phyloP scores from a whole-genome alignment of 1,140 invertebrate genomes.

The Orussus abietinus region DNA sequence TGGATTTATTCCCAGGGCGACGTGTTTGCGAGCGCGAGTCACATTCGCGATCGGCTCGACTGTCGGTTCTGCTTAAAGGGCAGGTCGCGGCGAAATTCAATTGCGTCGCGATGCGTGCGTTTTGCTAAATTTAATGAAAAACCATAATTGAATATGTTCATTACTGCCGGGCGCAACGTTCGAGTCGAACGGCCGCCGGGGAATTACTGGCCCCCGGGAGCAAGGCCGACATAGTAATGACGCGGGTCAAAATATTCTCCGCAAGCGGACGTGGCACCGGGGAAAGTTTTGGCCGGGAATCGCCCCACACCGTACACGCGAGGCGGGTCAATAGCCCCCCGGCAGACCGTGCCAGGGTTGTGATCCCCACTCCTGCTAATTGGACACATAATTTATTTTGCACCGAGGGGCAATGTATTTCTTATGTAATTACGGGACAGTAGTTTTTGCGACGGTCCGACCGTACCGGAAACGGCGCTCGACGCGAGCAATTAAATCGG shows the following conservation, averaged over 20 bases:
- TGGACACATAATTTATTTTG: slow-evolving; percentile 34
- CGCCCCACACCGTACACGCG: slow-evolving; percentile 1
- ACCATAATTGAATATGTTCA: slow-evolving; percentile 33
- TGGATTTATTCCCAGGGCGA: too few species aligned
- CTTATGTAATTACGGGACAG: slow-evolving; percentile 31
- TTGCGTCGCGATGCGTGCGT: slow-evolving; percentile 5
- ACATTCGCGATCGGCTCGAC: too few species aligned
- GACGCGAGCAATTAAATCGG: slow-evolving; percentile 20
- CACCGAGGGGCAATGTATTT: slow-evolving; percentile 20
- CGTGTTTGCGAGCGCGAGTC: too few species aligned
- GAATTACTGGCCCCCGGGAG: too few species aligned
- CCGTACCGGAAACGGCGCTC: background rate
- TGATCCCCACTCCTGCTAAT: too few species aligned
- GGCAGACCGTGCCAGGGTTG: background rate
- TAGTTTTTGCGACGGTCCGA: slow-evolving; percentile 5
- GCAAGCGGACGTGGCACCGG: slow-evolving; percentile 21
- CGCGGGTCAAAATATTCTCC: slow-evolving; percentile 46
- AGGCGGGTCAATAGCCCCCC: slow-evolving; percentile 4
- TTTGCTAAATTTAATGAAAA: slow-evolving; percentile 22
- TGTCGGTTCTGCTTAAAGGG: too few species aligned
- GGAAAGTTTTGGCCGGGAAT: background rate
- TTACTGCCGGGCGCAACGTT: slow-evolving; percentile 18
- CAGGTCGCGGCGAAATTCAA: background rate
- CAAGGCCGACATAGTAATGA: too few species aligned
- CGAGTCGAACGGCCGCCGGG: too few species aligned